Evolutionary conservation across 2,113 vertebrate genomes (phyloP), one percentile per base, ranked within the genome.

Genomic region (Neogale vison): DNA sequence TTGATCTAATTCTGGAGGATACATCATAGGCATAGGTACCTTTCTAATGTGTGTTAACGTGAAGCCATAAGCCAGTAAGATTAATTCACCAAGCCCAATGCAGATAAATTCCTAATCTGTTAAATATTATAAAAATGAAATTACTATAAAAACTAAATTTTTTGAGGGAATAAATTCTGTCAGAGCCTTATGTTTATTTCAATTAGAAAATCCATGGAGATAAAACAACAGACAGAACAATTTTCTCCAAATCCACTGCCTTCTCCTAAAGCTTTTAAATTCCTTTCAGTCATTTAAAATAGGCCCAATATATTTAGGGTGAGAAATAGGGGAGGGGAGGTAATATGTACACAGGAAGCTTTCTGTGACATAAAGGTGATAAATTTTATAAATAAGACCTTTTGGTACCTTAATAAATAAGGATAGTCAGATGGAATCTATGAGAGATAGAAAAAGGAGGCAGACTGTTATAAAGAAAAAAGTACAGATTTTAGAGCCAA

Each of bases 321-420:
- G 14, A 15, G 29, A 79, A 81, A 4, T 4, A 14, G 2, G 10
- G 26, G 4, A 76, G 24, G n/a, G 26, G 4, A n/a, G 17, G 20
- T 97, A 50, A 42, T 45, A 55, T 13, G 24, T 61, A 91, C 31
- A 39, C 2, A 81, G 31, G 45, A 93, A 26, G 79, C 57, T 83
- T 93, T 77, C 71, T 91, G 47, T 93, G 71, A 52, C 31, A 67
- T 26, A 71, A 65, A 13, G 34, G 26, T 52, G 18, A 83, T 83
- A 61, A 9, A 72, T 84, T 91, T 88, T 84, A 97, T 72, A 90
- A 79, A 63, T 26, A 87, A 93, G 17, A 50, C 34, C 55, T 88
- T 82, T 90, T 42, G 39, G 10, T 79, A 59, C 18, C 39, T 72
- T 72, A 76, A 76, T 93, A 69, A 96, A 80, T 61, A 74, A 90